Evolutionary conservation across 2,888 invertebrate genomes (phyloP), one percentile per base, ranked within the genome.

Genomic region (Epistrophe grossulariae): DNA sequence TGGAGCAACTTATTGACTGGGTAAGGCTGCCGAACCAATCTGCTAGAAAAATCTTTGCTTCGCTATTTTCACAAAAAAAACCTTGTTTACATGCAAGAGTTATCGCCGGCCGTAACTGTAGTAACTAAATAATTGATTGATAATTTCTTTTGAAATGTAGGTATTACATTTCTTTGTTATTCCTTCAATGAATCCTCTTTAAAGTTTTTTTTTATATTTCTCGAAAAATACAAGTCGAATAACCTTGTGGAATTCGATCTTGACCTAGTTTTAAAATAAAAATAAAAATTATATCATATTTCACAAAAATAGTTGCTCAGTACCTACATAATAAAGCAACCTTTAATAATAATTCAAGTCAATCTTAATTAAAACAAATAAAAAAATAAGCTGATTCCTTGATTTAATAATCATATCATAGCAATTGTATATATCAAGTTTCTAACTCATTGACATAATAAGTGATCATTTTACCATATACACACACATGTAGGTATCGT

Each of bases 361-460:
- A n/a, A 31, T 35, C 35, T 57, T 17, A 0, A 31, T 57, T 35
- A 17, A 5, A n/a, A n/a, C n/a, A 31, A 10, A 13, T 40, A 60
- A 59, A 59, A n/a, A 62, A 24, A 24, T 24, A 24, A 24, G 60
- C 60, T 40, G 40, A 62, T 40, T 38, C 24, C 15, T 24, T 62
- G 8, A 43, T 62, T 43, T 59, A 59, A 38, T n/a, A 35, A 19
- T 6, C 0, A 35, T 59, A 38, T 38, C 13, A 55, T 55, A 7
- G 2, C 11, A 19, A 38, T 59, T 35, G 3, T 17, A 7, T 38
- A 62, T 38, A 62, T 62, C 60, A 43, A 62, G 24, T 62, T 62
- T 62, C 62, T 43, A 24, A 62, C 43, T 43, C 59, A 59, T 11
- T 59, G 59, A 59, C 17, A 59, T 59, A 59, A 35, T 59, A 35